phyloP scores from a whole-genome alignment of 2,113 vertebrate genomes.

The Tragelaphus buxtoni region DNA sequence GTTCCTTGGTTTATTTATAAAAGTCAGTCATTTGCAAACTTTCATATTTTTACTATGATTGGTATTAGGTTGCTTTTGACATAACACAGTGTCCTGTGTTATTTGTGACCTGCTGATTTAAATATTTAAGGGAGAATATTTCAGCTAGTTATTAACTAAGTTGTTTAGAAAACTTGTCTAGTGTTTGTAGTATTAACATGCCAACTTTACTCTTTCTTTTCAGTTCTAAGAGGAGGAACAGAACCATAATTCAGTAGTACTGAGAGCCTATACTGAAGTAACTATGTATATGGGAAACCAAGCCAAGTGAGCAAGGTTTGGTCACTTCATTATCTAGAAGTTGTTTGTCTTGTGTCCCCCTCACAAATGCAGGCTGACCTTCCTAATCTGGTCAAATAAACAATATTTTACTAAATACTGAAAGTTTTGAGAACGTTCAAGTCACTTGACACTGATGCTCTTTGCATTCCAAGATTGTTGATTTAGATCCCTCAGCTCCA shows the following conservation, averaged over 20 bases:
- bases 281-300: not conserved
- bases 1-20: slow-evolving; percentile 7
- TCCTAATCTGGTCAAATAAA: not conserved
- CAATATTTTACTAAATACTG: not conserved
- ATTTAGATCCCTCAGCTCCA: not conserved
- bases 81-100: not conserved
- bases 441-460: not conserved
- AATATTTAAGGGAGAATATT: slow-evolving; percentile 23
- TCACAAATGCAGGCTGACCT: not conserved
- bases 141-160: slow-evolving; percentile 48
- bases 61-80: not conserved
- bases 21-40: slow-evolving; percentile 18
- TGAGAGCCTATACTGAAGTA: not conserved
- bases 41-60: not conserved
- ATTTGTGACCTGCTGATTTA: not conserved
- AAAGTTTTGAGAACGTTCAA: not conserved
- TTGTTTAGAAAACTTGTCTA: not conserved
- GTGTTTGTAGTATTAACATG: slow-evolving; percentile 9
- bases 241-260: not conserved
- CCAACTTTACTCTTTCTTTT: slow-evolving; percentile 11
- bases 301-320: not conserved
- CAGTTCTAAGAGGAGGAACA: not conserved
- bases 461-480: not conserved
- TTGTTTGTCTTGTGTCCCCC: not conserved
- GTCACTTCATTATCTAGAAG: not conserved